A percentile compares a stretch with the other conserved stretches of the same genome.
Evolutionary conservation across 1,140 invertebrate species (phyloP).

Genomic region (Zaprionus lachaisei): DNA sequence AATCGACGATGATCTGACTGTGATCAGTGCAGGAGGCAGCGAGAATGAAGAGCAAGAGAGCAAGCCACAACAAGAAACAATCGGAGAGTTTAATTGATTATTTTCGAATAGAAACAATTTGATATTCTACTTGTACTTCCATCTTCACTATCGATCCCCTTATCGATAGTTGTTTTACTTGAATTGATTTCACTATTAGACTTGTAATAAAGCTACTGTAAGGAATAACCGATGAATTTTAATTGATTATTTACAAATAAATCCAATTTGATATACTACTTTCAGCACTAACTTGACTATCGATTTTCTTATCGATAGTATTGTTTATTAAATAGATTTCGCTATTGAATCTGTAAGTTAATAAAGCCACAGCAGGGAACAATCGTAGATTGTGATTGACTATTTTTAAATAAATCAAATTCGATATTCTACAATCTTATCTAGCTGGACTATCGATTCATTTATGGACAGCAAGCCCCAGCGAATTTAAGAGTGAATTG

Average conservation of each 20-base stretch:
- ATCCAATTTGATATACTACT: not conserved
- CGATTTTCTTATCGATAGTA: no score
- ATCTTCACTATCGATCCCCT: no score
- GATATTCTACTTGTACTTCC: no score
- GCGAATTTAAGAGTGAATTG: constrained; percentile 4
- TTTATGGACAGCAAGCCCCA: not conserved
- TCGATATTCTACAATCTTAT: not conserved
- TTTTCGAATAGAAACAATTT: not conserved
- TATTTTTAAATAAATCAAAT: not conserved
- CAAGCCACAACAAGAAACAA: not conserved
- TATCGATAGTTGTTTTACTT: no score
- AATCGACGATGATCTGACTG: not conserved
- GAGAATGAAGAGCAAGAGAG: not conserved
- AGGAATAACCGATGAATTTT: not conserved
- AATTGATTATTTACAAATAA: not conserved
- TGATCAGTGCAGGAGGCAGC: not conserved
- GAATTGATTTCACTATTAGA: no score
- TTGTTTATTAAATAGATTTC: no score
- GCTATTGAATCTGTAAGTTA: no score
- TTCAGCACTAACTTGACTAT: not conserved
- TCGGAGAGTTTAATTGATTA: not conserved
- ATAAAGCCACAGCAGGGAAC: not conserved
- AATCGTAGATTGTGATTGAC: not conserved
- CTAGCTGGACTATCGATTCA: no score
- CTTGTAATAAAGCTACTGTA: not conserved